A percentile compares a stretch with the other conserved stretches of the same genome.
Conservation (phyloP, 2,888 invertebrate genomes). For the Smittia aterrima region DNA sequence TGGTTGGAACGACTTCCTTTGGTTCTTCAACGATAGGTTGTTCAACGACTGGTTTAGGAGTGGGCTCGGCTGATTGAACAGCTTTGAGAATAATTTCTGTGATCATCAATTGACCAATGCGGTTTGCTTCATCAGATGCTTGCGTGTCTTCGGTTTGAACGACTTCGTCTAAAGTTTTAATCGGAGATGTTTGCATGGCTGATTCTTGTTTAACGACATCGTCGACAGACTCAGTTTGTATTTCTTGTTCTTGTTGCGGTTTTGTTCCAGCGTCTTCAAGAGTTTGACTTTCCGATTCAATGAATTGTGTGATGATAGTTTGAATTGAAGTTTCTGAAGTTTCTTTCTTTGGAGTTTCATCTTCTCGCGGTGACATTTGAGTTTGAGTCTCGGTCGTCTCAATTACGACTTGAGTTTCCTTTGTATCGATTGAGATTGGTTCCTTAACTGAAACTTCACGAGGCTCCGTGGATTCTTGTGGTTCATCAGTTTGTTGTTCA, state of each 20-base stretch:
- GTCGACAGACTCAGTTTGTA: constrained; percentile 48
- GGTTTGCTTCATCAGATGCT: constrained; percentile 52
- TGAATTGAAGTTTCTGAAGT: constrained; percentile 49
- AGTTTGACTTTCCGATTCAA: constrained; percentile 42
- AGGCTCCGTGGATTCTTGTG: constrained; percentile 36
- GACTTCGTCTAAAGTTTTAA: constrained; percentile 47
- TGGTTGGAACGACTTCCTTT: constrained; percentile 46
- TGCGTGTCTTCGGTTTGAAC: constrained; percentile 41
- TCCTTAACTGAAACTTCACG: not conserved
- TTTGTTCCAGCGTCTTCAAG: constrained; percentile 43
- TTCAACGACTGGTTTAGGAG: not conserved
- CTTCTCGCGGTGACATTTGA: constrained; percentile 54
- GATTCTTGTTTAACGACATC: constrained; percentile 44
- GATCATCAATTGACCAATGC: constrained; percentile 50
- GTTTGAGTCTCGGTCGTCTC: constrained; percentile 56
- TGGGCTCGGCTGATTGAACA: not conserved
- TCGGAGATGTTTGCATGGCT: constrained; percentile 60
- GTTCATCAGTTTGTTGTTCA: constrained; percentile 60
- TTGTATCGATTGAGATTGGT: constrained; percentile 49
- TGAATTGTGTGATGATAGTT: constrained; percentile 45
- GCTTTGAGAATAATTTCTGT: constrained; percentile 9
- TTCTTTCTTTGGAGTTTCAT: constrained; percentile 44
- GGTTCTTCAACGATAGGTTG: not conserved
- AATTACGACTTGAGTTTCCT: constrained; percentile 48
- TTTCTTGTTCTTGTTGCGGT: constrained; percentile 48